These are phyloP conservation scores for Calyptommatus sinebrachiatus DNA, from an alignment of 2,113 vertebrate genomes.

Conservation along the genomic window DNA sequence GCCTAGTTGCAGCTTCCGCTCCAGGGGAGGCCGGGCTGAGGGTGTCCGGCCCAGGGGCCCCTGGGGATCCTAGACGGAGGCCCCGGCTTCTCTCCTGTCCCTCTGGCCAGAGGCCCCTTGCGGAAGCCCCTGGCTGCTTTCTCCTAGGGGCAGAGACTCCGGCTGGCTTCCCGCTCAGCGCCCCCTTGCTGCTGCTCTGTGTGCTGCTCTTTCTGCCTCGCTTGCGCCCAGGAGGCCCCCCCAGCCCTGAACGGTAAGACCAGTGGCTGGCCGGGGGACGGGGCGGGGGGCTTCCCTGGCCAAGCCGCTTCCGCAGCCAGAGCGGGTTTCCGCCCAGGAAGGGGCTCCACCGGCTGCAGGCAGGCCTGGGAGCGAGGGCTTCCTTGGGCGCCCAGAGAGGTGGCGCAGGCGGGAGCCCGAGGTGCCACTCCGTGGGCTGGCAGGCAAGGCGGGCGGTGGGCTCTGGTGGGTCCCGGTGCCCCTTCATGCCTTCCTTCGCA, in stretches of 20 bases:
- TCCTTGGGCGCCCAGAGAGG: too few relatives aligned
- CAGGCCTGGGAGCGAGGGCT: too few relatives aligned
- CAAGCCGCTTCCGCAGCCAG: neutral
- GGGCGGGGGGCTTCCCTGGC: neutral
- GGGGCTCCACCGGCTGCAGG: neutral
- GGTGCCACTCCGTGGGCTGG: too few relatives aligned
- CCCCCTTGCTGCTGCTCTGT: constrained; percentile 27
- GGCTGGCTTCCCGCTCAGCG: neutral
- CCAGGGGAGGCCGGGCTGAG: too few relatives aligned
- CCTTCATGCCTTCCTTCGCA: neutral
- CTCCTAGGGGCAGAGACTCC: constrained; percentile 38
- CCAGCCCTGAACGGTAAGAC: constrained; percentile 70
- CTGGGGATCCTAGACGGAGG: too few relatives aligned
- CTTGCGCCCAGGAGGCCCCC: constrained; percentile 57
- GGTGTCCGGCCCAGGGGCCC: too few relatives aligned
- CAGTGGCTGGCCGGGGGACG: too few relatives aligned
- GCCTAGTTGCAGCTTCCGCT: too few relatives aligned
- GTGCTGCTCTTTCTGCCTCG: constrained; percentile 18
- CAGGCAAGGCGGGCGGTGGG: too few relatives aligned
- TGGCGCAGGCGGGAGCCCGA: neutral
- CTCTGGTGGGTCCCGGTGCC: too few relatives aligned
- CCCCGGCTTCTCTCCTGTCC: too few relatives aligned
- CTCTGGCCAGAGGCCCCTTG: too few relatives aligned
- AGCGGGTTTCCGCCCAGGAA: neutral
- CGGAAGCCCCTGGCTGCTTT: neutral